Percentiles rank a stretch among this genome's conserved stretches.
These are phyloP conservation scores for Cenopis cana DNA, from an alignment of 2,888 invertebrate genomes.

Conservation along the genomic window DNA sequence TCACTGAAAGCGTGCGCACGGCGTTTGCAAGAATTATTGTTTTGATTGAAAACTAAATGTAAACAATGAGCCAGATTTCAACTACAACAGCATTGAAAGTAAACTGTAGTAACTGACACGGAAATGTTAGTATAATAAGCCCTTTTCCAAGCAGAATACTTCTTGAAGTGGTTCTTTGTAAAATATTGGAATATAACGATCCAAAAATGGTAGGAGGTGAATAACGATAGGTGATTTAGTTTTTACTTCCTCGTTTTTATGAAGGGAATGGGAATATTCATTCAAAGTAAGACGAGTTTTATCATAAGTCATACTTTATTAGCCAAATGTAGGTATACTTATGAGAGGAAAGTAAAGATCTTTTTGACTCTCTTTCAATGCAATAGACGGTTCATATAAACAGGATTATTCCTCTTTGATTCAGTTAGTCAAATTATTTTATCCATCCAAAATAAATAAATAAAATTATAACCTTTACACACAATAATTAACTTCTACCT, in stretches of 20 bases:
- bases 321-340: no score
- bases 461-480: neutral
- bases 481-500: no score
- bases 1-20: conserved; percentile 24
- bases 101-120: neutral
- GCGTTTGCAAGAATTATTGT: conserved; percentile 13
- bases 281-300: neutral
- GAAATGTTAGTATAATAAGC: neutral
- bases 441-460: no score
- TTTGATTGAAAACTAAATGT: conserved; percentile 26
- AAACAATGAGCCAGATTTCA: conserved; percentile 19
- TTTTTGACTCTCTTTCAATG: no score
- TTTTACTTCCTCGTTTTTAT: neutral
- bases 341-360: no score
- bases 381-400: no score
- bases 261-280: neutral
- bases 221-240: conserved; percentile 1
- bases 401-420: no score
- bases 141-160: neutral
- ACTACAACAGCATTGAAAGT: neutral
- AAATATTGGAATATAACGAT: no score
- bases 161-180: no score
- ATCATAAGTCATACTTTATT: neutral
- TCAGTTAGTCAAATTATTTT: no score
- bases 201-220: conserved; percentile 5